Percentiles rank a stretch among this genome's conserved stretches.
Conservation (phyloP, 2,888 invertebrate species). For the Dynastes tityus region DNA sequence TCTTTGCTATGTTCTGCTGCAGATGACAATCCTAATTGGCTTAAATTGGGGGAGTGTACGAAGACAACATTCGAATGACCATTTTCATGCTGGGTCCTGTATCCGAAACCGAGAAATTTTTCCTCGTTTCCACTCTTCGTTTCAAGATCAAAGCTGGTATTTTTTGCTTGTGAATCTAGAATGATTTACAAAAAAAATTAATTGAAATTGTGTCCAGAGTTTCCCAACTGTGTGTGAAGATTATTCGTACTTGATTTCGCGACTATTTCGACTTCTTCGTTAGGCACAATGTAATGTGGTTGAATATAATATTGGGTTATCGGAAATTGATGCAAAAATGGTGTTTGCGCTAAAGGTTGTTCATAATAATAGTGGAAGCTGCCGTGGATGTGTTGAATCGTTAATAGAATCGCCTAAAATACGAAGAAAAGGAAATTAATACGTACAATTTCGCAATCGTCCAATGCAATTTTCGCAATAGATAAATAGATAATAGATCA, state of each 20-base stretch:
- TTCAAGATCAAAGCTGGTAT: background rate
- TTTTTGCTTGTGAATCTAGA: too few species aligned
- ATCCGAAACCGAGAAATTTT: conserved; percentile 62
- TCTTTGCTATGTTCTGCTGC: conserved; percentile 24
- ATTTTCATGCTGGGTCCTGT: conserved; percentile 61
- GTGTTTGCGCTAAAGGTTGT: background rate
- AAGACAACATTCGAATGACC: conserved; percentile 63
- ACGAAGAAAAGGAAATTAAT: background rate
- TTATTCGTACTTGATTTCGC: too few species aligned
- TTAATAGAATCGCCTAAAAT: background rate
- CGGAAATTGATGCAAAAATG: background rate
- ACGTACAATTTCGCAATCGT: background rate
- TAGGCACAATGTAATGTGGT: background rate
- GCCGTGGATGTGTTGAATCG: background rate
- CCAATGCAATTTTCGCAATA: background rate
- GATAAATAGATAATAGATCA: background rate
- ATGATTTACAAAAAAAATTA: too few species aligned
- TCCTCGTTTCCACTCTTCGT: conserved; percentile 18
- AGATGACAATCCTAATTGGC: conserved; percentile 45
- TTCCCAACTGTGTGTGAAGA: too few species aligned
- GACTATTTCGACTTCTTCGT: background rate
- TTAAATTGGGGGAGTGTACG: conserved; percentile 61
- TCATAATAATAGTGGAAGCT: background rate
- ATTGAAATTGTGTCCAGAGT: too few species aligned
- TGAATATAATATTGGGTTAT: background rate